phyloP scores from a whole-genome alignment of 2,888 invertebrate species.

The Oasisia sp. region DNA sequence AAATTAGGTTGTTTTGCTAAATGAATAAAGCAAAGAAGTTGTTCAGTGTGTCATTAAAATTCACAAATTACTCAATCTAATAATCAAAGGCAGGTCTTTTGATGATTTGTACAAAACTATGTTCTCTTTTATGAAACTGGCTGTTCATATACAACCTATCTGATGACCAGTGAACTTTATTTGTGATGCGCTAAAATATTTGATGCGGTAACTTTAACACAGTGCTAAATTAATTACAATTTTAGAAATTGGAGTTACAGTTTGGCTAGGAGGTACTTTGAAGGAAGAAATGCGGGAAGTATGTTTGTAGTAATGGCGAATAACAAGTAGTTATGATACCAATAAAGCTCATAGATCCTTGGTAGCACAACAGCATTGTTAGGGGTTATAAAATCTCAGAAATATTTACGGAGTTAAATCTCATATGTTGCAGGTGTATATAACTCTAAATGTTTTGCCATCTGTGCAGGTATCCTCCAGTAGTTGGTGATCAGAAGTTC shows the following conservation, averaged over 20 bases:
- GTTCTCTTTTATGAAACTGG: no score
- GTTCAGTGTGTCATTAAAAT: no score
- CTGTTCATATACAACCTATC: no score
- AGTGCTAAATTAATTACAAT: neutral
- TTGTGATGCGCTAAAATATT: no score
- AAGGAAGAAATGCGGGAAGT: neutral
- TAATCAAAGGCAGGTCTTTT: no score
- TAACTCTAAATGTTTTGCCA: neutral
- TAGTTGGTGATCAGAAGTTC: neutral
- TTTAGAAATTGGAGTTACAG: neutral
- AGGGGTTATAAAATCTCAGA: neutral
- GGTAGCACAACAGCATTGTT: neutral
- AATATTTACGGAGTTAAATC: slow-evolving; percentile 13
- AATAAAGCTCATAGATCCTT: neutral
- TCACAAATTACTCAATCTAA: no score
- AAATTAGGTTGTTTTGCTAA: no score
- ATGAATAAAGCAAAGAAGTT: no score
- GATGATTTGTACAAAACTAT: no score
- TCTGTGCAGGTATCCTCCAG: neutral
- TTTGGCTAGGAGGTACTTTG: neutral
- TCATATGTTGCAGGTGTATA: neutral
- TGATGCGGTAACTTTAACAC: neutral
- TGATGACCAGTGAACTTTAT: no score
- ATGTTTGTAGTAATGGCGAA: neutral
- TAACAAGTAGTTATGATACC: neutral